Evolutionary conservation across 2,113 vertebrate species (phyloP), one percentile per base, ranked within the genome.

Genomic region (Origma solitaria): DNA sequence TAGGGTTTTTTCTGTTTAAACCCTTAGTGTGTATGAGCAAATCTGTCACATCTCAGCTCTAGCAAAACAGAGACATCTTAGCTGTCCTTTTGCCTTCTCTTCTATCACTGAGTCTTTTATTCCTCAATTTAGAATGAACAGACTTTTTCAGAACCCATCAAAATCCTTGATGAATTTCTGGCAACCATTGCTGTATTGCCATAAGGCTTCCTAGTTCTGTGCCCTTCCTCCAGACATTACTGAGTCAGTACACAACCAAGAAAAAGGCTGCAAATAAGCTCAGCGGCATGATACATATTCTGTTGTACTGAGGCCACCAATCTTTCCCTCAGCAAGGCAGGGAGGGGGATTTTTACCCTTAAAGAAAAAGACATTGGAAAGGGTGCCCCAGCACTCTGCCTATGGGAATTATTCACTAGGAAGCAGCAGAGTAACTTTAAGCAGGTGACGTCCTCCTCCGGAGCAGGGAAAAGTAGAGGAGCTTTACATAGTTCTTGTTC

Each of bases 121-220:
- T 84, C 76, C 68, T 81, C 1, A 0, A 58, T 92, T 93, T 88
- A 90, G 72, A 78, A 70, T 2, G 47, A 96, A 45, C 51, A 81
- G 82, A 90, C 75, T 88, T 88, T 64, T 81, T 93, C 88, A 83
- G 78, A 94, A 83, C 44, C 50, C 75, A 54, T 92, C 83, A 82
- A 66, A 72, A 50, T 87, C 50, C 61, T 50, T 87, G 92, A 94
- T 91, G 91, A 96, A 61, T 94, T 97, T 97, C 96, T 97, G 97
- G 98, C 94, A 92, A 64, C 3, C 0, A 5, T 44, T 75, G 33
- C 80, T 68, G 27, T 53, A 81, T 33, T 83, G 85, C 92, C 94
- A 96, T 96, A 94, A 91, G 81, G 95, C 91, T 94, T 86, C 64
- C 76, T 61, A 81, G 69, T 94, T 87, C 60, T 81, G 60, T 3